Conservation (phyloP, 2,113 vertebrate species). For the Lates calcarifer region DNA sequence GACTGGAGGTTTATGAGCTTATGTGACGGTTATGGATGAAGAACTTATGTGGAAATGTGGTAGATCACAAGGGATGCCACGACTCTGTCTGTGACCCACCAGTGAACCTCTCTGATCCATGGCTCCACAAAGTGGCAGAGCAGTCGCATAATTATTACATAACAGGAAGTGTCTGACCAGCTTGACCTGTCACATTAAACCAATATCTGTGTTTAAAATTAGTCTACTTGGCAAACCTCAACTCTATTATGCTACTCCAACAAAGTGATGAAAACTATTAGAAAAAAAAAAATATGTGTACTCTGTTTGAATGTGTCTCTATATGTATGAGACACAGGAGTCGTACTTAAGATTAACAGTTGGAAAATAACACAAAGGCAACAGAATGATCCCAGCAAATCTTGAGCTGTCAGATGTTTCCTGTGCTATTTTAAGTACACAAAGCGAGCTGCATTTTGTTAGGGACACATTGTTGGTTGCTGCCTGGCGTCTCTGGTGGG, state of each 20-base stretch:
- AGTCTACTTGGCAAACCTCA: background rate
- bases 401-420: conserved; percentile 57
- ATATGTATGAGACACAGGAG: background rate
- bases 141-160: conserved; percentile 33
- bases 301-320: background rate
- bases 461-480: conserved; percentile 25
- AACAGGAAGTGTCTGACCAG: conserved; percentile 39
- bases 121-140: conserved; percentile 31
- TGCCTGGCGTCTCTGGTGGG: background rate
- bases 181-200: conserved; percentile 22
- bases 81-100: conserved; percentile 48
- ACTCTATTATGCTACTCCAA: background rate
- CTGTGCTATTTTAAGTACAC: conserved; percentile 51
- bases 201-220: conserved; percentile 24
- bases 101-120: conserved; percentile 51
- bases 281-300: background rate
- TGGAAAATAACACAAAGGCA: conserved; percentile 36
- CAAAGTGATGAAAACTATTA: background rate
- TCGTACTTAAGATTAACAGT: background rate
- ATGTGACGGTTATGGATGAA: conserved; percentile 52
- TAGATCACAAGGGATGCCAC: conserved; percentile 54
- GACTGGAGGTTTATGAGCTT: conserved; percentile 53
- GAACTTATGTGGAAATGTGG: conserved; percentile 38
- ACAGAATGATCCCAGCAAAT: conserved; percentile 27
- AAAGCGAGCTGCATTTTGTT: conserved; percentile 37